phyloP scores from a whole-genome alignment of 1,140 invertebrate genomes.

The Heliconius melpomene region DNA sequence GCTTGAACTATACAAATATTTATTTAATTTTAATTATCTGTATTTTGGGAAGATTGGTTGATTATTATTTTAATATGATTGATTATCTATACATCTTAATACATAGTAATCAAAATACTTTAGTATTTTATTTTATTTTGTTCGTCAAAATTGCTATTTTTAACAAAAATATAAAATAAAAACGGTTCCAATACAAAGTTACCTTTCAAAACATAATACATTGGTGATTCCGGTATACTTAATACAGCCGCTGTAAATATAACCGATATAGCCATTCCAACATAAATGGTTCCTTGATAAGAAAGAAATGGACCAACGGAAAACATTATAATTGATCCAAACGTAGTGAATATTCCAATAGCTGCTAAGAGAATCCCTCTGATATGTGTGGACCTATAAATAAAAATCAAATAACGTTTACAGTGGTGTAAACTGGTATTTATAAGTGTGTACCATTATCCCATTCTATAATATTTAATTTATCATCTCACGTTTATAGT shows the following conservation, averaged over 20 bases:
- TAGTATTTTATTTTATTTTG: too few species aligned
- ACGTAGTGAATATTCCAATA: slow-evolving; percentile 47
- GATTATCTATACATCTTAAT: too few species aligned
- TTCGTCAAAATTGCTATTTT: too few species aligned
- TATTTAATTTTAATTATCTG: too few species aligned
- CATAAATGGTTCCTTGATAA: slow-evolving; percentile 38
- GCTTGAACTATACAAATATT: too few species aligned
- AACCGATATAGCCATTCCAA: slow-evolving; percentile 38
- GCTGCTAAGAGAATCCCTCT: slow-evolving; percentile 53
- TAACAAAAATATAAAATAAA: neutral
- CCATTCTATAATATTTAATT: too few species aligned
- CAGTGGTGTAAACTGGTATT: too few species aligned
- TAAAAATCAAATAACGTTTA: neutral
- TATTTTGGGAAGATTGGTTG: too few species aligned
- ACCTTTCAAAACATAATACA: slow-evolving; percentile 58
- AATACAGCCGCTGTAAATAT: slow-evolving; percentile 41
- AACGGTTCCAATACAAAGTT: neutral
- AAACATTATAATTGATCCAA: slow-evolving; percentile 51
- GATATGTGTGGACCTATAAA: slow-evolving; percentile 42
- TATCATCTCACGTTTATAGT: too few species aligned
- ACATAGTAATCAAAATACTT: too few species aligned
- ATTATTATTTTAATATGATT: too few species aligned
- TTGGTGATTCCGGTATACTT: slow-evolving; percentile 54
- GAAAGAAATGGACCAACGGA: slow-evolving; percentile 50
- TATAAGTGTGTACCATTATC: too few species aligned